phyloP scores from a whole-genome alignment of 1,140 invertebrate species.

The Tetramorium parvispinum region DNA sequence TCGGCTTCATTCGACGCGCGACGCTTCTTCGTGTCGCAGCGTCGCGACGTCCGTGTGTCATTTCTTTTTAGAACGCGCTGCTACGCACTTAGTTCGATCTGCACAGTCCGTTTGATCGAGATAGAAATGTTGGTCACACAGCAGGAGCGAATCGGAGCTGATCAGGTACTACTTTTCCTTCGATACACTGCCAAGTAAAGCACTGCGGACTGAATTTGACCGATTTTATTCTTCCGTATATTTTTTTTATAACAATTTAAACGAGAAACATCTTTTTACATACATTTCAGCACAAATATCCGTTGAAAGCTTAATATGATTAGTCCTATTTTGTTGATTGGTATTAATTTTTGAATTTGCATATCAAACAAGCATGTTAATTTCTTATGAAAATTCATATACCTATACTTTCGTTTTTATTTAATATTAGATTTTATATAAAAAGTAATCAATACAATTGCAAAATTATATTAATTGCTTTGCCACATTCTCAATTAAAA shows the following conservation, averaged over 20 bases:
- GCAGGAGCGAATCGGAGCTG: neutral
- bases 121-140: neutral
- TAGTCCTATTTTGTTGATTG: neutral
- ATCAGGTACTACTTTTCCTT: slow-evolving; percentile 24
- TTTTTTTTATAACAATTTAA: neutral
- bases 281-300: neutral
- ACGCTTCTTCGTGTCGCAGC: slow-evolving; percentile 73
- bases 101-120: neutral
- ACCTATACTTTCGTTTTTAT: neutral
- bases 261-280: neutral
- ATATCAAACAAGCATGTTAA: neutral
- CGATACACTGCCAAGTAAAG: neutral
- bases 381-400: neutral
- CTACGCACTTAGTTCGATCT: neutral
- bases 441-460: neutral
- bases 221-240: neutral
- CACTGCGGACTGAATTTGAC: neutral
- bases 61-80: neutral
- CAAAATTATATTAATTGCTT: neutral
- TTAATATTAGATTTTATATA: neutral
- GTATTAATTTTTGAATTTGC: neutral
- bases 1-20: slow-evolving; percentile 74
- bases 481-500: neutral
- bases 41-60: slow-evolving; percentile 17
- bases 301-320: neutral